These are phyloP conservation scores for Apamea anceps DNA, from an alignment of 2,888 invertebrate species.

Conservation along the genomic window DNA sequence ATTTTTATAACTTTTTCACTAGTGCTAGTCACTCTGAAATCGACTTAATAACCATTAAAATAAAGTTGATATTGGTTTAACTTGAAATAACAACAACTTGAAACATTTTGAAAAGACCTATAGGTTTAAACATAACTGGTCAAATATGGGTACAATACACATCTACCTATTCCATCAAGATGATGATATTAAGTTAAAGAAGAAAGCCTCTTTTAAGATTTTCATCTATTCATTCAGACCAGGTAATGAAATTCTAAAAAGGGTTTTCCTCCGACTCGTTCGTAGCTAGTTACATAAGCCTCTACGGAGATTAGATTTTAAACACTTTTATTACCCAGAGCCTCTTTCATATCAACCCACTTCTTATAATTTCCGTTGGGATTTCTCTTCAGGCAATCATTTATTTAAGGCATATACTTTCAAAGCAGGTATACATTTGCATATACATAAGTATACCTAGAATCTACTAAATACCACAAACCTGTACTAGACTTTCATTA, in stretches of 20 bases:
- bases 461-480: too few relatives aligned
- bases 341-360: constrained; percentile 3
- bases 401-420: constrained; percentile 1
- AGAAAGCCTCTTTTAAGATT: background rate
- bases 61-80: too few relatives aligned
- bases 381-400: constrained; percentile 6
- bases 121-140: too few relatives aligned
- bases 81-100: too few relatives aligned
- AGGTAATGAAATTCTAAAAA: constrained; percentile 10
- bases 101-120: too few relatives aligned
- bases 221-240: background rate
- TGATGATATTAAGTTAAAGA: background rate
- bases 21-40: too few relatives aligned
- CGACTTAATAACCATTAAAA: too few relatives aligned
- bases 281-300: background rate
- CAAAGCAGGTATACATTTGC: background rate
- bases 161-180: background rate
- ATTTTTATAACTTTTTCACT: too few relatives aligned
- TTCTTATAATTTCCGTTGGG: constrained; percentile 34
- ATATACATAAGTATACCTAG: too few relatives aligned
- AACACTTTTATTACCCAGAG: background rate
- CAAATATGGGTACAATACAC: background rate
- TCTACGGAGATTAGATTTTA: constrained; percentile 12
- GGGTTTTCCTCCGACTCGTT: background rate
- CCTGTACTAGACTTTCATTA: too few relatives aligned